Percentiles rank a stretch among this genome's conserved stretches.
These are phyloP conservation scores for Hyposoter didymator DNA, from an alignment of 2,888 invertebrate genomes.

Conservation along the genomic window DNA sequence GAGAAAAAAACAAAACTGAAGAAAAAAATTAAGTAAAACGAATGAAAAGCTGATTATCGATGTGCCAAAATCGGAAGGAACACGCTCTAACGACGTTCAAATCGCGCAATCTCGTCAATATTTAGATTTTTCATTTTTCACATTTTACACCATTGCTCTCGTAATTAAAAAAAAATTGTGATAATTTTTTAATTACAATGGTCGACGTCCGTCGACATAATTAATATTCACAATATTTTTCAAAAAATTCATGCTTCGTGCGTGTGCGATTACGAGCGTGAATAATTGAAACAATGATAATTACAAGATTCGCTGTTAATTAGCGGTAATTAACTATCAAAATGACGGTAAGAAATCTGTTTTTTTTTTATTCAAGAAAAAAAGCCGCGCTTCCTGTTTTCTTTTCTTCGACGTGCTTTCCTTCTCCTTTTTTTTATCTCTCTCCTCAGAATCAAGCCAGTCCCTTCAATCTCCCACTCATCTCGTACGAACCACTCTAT, in stretches of 20 bases:
- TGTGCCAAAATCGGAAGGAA: constrained; percentile 48
- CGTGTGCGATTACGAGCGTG: constrained; percentile 22
- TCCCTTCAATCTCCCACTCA: constrained; percentile 35
- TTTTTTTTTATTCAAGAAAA: background rate
- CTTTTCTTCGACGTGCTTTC: background rate
- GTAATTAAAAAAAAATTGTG: background rate
- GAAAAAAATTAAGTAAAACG: background rate
- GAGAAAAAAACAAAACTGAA: background rate
- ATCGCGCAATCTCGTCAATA: constrained; percentile 1
- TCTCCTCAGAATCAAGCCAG: background rate
- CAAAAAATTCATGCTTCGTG: constrained; percentile 19
- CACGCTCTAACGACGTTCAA: constrained; percentile 60
- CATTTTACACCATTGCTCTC: background rate
- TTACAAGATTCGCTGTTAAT: constrained; percentile 56
- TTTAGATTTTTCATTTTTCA: background rate
- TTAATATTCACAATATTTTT: constrained; percentile 22
- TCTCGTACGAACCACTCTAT: constrained; percentile 26
- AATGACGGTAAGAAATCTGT: constrained; percentile 64
- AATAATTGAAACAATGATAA: constrained; percentile 35
- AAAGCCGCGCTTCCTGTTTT: background rate
- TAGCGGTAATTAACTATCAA: constrained; percentile 43
- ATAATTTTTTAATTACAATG: constrained; percentile 4
- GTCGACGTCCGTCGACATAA: constrained; percentile 1
- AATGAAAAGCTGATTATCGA: background rate
- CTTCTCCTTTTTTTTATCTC: background rate